A percentile compares a stretch with the other conserved stretches of the same genome.
These are phyloP conservation scores for Drosophila ficusphila DNA, from an alignment of 1,140 invertebrate species.

Conservation along the genomic window DNA sequence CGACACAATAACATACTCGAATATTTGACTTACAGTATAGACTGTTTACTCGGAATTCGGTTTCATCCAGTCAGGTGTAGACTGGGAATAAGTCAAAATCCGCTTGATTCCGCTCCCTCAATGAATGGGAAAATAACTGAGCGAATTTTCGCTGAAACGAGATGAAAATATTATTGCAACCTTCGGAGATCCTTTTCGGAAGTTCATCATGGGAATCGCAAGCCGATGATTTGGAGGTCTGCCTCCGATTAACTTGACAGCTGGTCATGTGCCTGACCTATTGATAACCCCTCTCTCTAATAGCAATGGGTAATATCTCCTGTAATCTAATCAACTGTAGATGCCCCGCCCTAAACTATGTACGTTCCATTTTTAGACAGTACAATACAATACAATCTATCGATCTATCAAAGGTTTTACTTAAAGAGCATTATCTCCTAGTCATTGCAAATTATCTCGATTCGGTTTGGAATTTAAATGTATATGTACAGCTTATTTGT, in stretches of 20 bases:
- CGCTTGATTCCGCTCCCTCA: constrained; percentile 13
- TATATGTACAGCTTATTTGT: constrained; percentile 9
- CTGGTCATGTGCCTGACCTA: constrained; percentile 31
- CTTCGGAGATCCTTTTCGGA: constrained; percentile 18
- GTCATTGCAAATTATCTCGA: constrained; percentile 14
- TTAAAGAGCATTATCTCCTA: constrained; percentile 8
- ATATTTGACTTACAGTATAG: constrained; percentile 12
- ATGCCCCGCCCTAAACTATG: neutral
- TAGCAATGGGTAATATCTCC: constrained; percentile 3
- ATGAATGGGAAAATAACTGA: constrained; percentile 15
- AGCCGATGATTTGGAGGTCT: neutral
- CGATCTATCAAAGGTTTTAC: constrained; percentile 33
- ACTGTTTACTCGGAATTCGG: constrained; percentile 50
- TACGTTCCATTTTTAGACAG: constrained; percentile 11
- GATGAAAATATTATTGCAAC: constrained; percentile 15
- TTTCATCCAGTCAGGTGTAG: constrained; percentile 65
- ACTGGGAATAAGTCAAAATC: constrained; percentile 35
- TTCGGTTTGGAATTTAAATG: constrained; percentile 1
- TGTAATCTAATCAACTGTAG: constrained; percentile 27
- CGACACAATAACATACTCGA: constrained; percentile 16
- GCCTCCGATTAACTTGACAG: constrained; percentile 16
- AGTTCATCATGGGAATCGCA: constrained; percentile 14
- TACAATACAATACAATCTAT: constrained; percentile 47
- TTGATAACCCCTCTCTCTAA: constrained; percentile 26
- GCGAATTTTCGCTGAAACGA: neutral